These are phyloP conservation scores for Acromyrmex heyeri DNA, from an alignment of 1,140 invertebrate species.

Conservation along the genomic window DNA sequence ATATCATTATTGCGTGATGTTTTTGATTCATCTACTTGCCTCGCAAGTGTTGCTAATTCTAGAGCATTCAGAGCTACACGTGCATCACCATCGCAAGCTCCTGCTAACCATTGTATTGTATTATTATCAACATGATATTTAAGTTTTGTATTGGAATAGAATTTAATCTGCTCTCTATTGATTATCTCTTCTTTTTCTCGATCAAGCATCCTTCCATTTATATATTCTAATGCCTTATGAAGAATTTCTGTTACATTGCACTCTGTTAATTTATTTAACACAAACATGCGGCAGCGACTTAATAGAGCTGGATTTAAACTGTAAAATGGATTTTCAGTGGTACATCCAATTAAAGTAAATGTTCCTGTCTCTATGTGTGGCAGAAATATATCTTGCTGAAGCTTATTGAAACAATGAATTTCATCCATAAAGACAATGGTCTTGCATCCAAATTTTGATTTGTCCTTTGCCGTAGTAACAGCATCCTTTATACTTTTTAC, in stretches of 20 bases:
- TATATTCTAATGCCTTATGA: conserved; percentile 86
- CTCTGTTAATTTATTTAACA: conserved; percentile 90
- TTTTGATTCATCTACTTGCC: conserved; percentile 71
- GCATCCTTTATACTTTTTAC: conserved; percentile 92
- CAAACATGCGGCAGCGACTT: conserved; percentile 91
- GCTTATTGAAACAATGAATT: conserved; percentile 95
- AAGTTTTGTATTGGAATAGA: conserved; percentile 8
- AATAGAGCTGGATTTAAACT: conserved; percentile 92
- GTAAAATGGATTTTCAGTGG: conserved; percentile 95
- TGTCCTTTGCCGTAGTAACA: conserved; percentile 90
- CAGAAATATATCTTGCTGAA: conserved; percentile 92
- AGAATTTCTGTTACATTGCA: conserved; percentile 89
- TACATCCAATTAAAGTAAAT: conserved; percentile 92
- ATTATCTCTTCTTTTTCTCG: conserved; percentile 62
- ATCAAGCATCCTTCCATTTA: conserved; percentile 77
- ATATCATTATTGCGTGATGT: conserved; percentile 67
- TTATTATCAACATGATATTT: conserved; percentile 87
- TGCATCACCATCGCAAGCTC: conserved; percentile 93
- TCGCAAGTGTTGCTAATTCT: conserved; percentile 89
- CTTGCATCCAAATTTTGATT: conserved; percentile 89
- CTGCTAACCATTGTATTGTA: conserved; percentile 90
- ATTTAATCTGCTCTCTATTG: conserved; percentile 70
- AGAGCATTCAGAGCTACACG: conserved; percentile 91
- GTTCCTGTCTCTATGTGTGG: conserved; percentile 93
- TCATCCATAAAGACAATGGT: conserved; percentile 95